Base-by-base conservation (phyloP, 1,140 invertebrate species). In the Lucilia cuprina region DNA sequence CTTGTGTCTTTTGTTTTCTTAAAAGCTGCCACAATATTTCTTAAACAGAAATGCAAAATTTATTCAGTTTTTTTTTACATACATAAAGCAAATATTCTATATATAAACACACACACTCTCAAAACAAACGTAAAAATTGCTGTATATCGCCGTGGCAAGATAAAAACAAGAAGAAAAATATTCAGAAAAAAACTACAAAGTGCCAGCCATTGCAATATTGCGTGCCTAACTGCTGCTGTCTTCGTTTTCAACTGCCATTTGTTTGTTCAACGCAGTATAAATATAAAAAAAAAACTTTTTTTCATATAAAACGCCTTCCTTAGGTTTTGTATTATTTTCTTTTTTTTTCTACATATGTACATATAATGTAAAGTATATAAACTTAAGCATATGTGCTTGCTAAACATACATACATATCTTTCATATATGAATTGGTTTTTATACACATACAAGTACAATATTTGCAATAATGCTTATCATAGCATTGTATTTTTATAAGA, bases 221-320 rank as follows among this genome's bases (percentile, higher is more conserved):
- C 41, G 41, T 49, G 77, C 41, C 25, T 30, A 30, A 30, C 25
- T 49, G 75, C 21, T 78, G 75, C 34, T 77, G 74, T 34, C 21
- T 19, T 70, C 41, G 77, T n/a, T 49, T 49, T 80, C 21, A 49
- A 49, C 77, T 25, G 41, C 77, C 77, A 80, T 80, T 80, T 80
- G 77, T 80, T 80, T 80, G 77, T 80, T 80, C 77, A 80, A 49
- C 47, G 77, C 77, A 80, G 47, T 80, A 25, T 80, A 47, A 21
- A n/a, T 19, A 21, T 47, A 34, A 80, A 21, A 80, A 19, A 19
- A 25, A 47, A 47, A 35, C 47, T 9, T 25, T 8, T 10, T 17
- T 41, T 41, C n/a, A 41, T 78, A 41, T 78, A 49, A 41, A 80
- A 80, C 77, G 77, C 77, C 77, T 80, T 49, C 41, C 41, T 50